Evolutionary conservation across 2,113 vertebrate species (phyloP).

Genomic region (Cyprinodon variegatus): DNA sequence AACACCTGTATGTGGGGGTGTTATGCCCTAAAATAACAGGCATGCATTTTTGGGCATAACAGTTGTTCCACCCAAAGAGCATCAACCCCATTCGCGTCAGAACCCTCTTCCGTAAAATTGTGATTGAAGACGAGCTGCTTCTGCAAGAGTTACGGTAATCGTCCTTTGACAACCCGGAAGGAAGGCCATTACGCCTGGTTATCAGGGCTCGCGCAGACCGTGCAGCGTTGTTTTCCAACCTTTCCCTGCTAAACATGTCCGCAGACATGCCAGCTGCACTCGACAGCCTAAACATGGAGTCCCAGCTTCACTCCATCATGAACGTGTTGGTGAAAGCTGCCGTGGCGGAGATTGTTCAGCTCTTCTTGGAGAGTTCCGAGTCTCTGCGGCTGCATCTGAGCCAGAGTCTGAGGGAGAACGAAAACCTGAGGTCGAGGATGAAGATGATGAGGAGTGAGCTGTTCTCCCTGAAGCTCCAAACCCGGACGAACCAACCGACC

Average conservation of each 20-base stretch:
- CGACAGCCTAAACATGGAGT: slow-evolving; percentile 57
- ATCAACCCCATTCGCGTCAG: too few species aligned
- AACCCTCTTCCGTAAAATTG: too few species aligned
- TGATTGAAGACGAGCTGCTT: neutral
- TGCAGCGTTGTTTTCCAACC: neutral
- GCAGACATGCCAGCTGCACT: slow-evolving; percentile 41
- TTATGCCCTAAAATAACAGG: too few species aligned
- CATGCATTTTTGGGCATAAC: too few species aligned
- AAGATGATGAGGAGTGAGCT: slow-evolving; percentile 75
- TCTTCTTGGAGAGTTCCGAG: slow-evolving; percentile 72
- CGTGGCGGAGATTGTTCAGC: slow-evolving; percentile 69
- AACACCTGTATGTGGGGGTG: too few species aligned
- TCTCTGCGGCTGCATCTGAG: slow-evolving; percentile 62
- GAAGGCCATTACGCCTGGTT: slow-evolving; percentile 41
- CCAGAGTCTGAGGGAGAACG: slow-evolving; percentile 75
- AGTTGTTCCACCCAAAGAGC: too few species aligned
- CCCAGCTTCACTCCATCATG: slow-evolving; percentile 75
- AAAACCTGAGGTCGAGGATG: slow-evolving; percentile 70
- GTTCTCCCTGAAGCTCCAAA: slow-evolving; percentile 70
- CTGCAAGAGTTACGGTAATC: slow-evolving; percentile 62
- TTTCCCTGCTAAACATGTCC: slow-evolving; percentile 41
- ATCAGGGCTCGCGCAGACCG: slow-evolving; percentile 17
- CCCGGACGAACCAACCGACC: slow-evolving; percentile 54
- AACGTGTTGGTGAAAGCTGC: slow-evolving; percentile 75
- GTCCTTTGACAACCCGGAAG: slow-evolving; percentile 43